Conservation (phyloP, 53 echinoderm and acorn worm species). For the Henricia sp. region DNA sequence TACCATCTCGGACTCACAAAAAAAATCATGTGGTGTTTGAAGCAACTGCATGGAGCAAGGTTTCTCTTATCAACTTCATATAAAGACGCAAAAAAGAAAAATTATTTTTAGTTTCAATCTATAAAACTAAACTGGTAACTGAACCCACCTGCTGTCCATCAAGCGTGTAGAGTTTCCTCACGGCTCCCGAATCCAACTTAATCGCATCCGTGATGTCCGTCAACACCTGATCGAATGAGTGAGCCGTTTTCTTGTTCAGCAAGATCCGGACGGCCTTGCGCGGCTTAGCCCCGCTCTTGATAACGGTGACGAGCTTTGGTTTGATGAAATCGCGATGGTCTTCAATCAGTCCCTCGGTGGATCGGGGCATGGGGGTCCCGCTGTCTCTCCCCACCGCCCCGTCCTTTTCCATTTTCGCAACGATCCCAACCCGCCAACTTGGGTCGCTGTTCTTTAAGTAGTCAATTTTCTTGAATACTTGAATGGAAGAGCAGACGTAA, state of each 20-base stretch:
- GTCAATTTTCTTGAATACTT: slow-evolving; percentile 90
- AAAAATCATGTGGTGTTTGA: too few relatives aligned
- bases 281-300: slow-evolving; percentile 94
- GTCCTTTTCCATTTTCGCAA: slow-evolving; percentile 61
- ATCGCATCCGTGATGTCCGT: slow-evolving; percentile 97
- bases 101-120: too few relatives aligned
- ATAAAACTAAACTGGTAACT: too few relatives aligned
- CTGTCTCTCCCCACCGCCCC: slow-evolving; percentile 46
- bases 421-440: slow-evolving; percentile 81
- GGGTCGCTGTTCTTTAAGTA: slow-evolving; percentile 79
- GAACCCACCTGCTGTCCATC: slow-evolving; percentile 93
- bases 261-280: slow-evolving; percentile 87
- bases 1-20: too few relatives aligned
- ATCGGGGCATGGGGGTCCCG: slow-evolving; percentile 61
- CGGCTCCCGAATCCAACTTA: slow-evolving; percentile 96
- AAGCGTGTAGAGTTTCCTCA: slow-evolving; percentile 89
- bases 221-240: slow-evolving; percentile 92
- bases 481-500: slow-evolving; percentile 94
- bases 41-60: too few relatives aligned
- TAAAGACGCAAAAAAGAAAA: too few relatives aligned
- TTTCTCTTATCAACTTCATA: too few relatives aligned
- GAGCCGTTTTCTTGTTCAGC: slow-evolving; percentile 97
- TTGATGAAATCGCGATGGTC: slow-evolving; percentile 87
- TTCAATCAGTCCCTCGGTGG: slow-evolving; percentile 68
- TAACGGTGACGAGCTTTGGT: slow-evolving; percentile 90